Conservation (phyloP, 2,797 vertebrate species). For the Tenualosa ilisha region DNA sequence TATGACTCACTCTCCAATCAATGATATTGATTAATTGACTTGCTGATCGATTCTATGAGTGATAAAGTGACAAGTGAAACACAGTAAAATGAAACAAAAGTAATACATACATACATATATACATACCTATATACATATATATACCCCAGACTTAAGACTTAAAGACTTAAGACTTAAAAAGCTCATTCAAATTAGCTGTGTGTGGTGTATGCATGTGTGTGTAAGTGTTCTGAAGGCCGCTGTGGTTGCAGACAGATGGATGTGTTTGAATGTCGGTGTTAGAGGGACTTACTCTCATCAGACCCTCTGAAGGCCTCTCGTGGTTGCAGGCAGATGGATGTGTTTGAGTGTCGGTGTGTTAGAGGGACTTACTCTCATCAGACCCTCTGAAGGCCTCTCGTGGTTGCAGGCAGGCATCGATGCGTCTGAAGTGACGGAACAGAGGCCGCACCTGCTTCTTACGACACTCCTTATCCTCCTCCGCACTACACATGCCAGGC, state of each 20-base stretch:
- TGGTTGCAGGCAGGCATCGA: slow-evolving; percentile 94
- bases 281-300: slow-evolving; percentile 84
- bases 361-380: slow-evolving; percentile 84
- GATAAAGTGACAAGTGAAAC: background rate
- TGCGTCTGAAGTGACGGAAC: slow-evolving; percentile 93
- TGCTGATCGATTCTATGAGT: background rate
- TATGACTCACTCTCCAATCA: background rate
- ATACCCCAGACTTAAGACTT: too few relatives aligned
- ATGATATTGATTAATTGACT: background rate
- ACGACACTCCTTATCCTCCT: slow-evolving; percentile 86
- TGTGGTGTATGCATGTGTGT: background rate
- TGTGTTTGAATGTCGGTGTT: background rate
- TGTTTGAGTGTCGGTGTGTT: background rate
- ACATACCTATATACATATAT: background rate
- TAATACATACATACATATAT: background rate
- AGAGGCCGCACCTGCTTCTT: slow-evolving; percentile 93
- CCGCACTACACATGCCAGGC: slow-evolving; percentile 66
- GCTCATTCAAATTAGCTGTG: background rate
- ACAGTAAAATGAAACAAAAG: background rate
- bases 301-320: slow-evolving; percentile 94
- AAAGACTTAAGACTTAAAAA: background rate
- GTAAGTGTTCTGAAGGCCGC: background rate
- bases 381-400: slow-evolving; percentile 94
- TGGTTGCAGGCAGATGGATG: slow-evolving; percentile 44
- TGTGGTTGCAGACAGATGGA: background rate